These are phyloP conservation scores for Buteo buteo DNA, from an alignment of 2,113 vertebrate species.

Conservation along the genomic window DNA sequence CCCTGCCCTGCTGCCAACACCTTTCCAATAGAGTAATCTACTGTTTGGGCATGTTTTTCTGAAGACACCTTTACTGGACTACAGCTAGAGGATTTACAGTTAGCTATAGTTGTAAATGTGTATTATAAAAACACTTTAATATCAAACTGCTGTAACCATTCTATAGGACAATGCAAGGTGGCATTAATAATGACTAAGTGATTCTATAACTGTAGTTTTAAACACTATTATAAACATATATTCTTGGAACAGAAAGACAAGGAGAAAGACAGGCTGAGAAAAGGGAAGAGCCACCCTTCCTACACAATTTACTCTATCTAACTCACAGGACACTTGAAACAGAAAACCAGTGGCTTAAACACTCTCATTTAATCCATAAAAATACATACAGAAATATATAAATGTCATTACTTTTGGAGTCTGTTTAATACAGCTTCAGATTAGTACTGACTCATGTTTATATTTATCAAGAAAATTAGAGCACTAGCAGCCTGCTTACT, in stretches of 20 bases:
- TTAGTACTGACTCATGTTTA: background rate
- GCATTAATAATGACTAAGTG: background rate
- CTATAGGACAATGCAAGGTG: background rate
- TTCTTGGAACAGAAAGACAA: background rate
- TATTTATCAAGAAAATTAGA: background rate
- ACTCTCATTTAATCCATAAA: background rate
- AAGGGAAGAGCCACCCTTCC: background rate
- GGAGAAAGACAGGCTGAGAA: background rate
- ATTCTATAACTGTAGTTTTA: background rate
- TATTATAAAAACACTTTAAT: background rate
- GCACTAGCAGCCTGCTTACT: background rate
- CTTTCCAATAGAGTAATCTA: background rate
- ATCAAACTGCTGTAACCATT: background rate
- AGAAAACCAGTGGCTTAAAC: background rate
- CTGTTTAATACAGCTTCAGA: background rate
- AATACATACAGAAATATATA: background rate
- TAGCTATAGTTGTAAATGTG: background rate
- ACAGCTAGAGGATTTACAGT: background rate
- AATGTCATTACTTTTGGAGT: background rate
- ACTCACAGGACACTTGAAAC: background rate
- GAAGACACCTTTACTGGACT: background rate
- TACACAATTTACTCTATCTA: background rate
- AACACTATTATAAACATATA: background rate
- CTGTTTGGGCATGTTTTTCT: background rate
- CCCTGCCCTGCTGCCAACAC: accelerated